Percentiles rank a stretch among this genome's conserved stretches.
phyloP scores from a whole-genome alignment of 2,888 invertebrate genomes.

The Esperia sulphurella region DNA sequence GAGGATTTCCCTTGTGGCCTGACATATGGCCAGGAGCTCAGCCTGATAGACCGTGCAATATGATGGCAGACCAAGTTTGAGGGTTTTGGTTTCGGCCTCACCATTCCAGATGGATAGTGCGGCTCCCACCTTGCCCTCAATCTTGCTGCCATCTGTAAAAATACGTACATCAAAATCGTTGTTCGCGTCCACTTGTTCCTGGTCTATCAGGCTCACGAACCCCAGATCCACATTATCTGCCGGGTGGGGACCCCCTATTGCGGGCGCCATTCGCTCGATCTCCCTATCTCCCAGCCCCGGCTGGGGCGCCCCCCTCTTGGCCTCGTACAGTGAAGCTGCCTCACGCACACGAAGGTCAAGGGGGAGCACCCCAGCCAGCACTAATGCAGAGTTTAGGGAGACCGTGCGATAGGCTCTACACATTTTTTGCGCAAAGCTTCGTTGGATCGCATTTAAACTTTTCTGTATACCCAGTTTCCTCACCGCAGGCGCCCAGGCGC shows the following conservation, averaged over 20 bases:
- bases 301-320: slow-evolving; percentile 2
- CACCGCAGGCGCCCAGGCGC: slow-evolving; percentile 12
- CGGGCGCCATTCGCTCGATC: slow-evolving; percentile 10
- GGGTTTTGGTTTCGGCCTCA: not conserved
- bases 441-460: not conserved
- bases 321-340: slow-evolving; percentile 14
- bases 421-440: slow-evolving; percentile 13
- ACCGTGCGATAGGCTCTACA: slow-evolving; percentile 12
- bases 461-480: not conserved
- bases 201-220: slow-evolving; percentile 6
- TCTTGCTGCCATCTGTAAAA: slow-evolving; percentile 17
- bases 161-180: not conserved
- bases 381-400: slow-evolving; percentile 11
- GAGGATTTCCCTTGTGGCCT: not conserved
- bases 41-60: slow-evolving; percentile 2
- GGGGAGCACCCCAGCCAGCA: slow-evolving; percentile 12
- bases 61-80: not conserved
- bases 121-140: slow-evolving; percentile 10
- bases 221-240: not conserved
- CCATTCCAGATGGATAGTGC: not conserved
- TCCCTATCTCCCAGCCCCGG: slow-evolving; percentile 12
- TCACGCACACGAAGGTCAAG: not conserved
- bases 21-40: not conserved
- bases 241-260: slow-evolving; percentile 6
- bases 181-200: not conserved